Conservation (phyloP, 1,140 invertebrate species). For the Euura lappo region DNA sequence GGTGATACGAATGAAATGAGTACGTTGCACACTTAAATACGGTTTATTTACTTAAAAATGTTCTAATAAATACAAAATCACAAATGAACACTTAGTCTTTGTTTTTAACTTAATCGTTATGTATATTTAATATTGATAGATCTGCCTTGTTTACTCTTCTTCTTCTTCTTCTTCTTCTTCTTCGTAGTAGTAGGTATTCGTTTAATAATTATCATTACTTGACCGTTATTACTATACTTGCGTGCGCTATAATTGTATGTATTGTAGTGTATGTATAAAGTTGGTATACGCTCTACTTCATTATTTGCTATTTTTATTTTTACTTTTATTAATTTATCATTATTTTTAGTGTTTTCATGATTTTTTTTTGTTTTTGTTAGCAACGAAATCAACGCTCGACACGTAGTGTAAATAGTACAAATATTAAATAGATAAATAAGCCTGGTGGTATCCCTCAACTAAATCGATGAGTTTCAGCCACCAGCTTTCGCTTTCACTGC, state of each 20-base stretch:
- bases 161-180: constrained; percentile 48
- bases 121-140: constrained; percentile 40
- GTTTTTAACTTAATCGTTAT: constrained; percentile 52
- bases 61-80: constrained; percentile 64
- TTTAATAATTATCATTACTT: constrained; percentile 54
- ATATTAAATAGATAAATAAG: constrained; percentile 47
- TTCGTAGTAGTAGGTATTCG: constrained; percentile 3
- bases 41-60: constrained; percentile 60
- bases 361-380: constrained; percentile 20
- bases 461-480: constrained; percentile 26
- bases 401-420: constrained; percentile 44
- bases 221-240: constrained; percentile 58
- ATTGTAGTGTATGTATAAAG: constrained; percentile 40
- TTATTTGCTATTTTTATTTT: no score
- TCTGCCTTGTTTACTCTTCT: constrained; percentile 40
- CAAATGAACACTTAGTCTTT: constrained; percentile 61
- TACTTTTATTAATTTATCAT: no score
- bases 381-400: constrained; percentile 43
- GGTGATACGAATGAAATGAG: neutral
- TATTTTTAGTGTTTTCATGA: no score
- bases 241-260: constrained; percentile 50
- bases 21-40: constrained; percentile 57
- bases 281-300: constrained; percentile 36
- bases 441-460: constrained; percentile 35
- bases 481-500: constrained; percentile 36